Conservation (phyloP, 2,888 invertebrate species). For the Cenopis cana region DNA sequence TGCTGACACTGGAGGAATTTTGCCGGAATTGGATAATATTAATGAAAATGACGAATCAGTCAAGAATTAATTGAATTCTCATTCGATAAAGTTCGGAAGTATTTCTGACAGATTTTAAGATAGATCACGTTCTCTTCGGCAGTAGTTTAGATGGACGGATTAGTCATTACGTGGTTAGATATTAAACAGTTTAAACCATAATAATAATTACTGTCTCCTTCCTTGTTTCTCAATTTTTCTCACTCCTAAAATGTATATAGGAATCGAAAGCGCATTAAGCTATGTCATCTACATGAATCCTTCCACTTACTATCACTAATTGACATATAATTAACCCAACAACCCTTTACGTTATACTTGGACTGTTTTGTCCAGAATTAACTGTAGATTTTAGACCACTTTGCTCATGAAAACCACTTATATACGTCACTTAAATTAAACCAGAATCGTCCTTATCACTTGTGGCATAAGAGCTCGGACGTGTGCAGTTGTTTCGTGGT, state of each 20-base stretch:
- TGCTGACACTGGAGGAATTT: neutral
- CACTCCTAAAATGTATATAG: too few relatives aligned
- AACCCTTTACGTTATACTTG: slow-evolving; percentile 17
- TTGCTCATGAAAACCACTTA: neutral
- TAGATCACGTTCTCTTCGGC: too few relatives aligned
- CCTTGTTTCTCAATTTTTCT: too few relatives aligned
- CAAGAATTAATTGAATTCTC: neutral
- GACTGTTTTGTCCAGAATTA: slow-evolving; percentile 9
- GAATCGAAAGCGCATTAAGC: too few relatives aligned
- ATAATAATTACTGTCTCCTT: too few relatives aligned
- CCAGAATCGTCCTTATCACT: neutral
- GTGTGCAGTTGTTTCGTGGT: neutral
- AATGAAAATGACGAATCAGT: neutral
- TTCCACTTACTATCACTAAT: slow-evolving; percentile 3
- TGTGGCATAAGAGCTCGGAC: neutral
- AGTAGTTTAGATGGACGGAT: too few relatives aligned
- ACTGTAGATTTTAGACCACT: slow-evolving; percentile 19
- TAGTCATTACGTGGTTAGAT: too few relatives aligned
- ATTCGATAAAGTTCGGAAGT: neutral
- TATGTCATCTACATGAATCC: neutral
- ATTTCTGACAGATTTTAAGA: neutral
- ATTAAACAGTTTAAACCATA: too few relatives aligned
- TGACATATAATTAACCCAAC: slow-evolving; percentile 15
- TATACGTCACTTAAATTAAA: neutral
- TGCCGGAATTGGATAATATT: neutral